Conservation (phyloP, 2,888 invertebrate species). For the Drosophila longiperda region DNA sequence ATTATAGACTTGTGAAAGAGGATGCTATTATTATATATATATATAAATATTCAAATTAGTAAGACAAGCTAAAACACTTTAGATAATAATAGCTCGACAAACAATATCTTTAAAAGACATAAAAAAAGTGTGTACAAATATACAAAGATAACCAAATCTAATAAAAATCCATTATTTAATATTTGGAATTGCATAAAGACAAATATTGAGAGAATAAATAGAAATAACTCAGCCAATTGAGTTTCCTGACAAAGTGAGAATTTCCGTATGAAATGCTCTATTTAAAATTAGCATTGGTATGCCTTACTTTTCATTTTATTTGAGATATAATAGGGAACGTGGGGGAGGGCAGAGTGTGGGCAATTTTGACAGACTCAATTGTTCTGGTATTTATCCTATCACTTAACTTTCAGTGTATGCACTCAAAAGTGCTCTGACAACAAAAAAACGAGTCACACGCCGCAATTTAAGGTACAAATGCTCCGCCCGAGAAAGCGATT, state of each 20-base stretch:
- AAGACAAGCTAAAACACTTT: background rate
- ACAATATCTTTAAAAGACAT: background rate
- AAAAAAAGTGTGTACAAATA: background rate
- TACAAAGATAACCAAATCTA: background rate
- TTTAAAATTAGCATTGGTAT: slow-evolving; percentile 14
- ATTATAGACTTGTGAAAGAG: too few relatives aligned
- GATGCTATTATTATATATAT: too few relatives aligned
- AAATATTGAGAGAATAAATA: slow-evolving; percentile 6
- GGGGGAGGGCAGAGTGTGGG: background rate
- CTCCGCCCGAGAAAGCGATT: slow-evolving; percentile 48
- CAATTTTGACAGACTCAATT: slow-evolving; percentile 31
- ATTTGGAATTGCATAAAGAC: slow-evolving; percentile 2
- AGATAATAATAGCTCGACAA: background rate
- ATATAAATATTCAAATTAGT: too few relatives aligned
- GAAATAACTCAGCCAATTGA: background rate
- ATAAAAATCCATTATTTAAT: background rate
- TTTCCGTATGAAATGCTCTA: slow-evolving; percentile 13
- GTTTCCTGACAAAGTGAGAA: background rate
- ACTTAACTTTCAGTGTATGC: slow-evolving; percentile 36
- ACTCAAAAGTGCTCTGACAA: slow-evolving; percentile 22
- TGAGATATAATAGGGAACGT: background rate
- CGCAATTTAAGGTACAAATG: slow-evolving; percentile 28
- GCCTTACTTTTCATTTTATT: slow-evolving; percentile 32
- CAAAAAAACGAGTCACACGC: slow-evolving; percentile 22
- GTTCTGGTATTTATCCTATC: slow-evolving; percentile 37